Evolutionary conservation across 2,888 invertebrate genomes (phyloP).

Genomic region (Epistrophella euchroma): DNA sequence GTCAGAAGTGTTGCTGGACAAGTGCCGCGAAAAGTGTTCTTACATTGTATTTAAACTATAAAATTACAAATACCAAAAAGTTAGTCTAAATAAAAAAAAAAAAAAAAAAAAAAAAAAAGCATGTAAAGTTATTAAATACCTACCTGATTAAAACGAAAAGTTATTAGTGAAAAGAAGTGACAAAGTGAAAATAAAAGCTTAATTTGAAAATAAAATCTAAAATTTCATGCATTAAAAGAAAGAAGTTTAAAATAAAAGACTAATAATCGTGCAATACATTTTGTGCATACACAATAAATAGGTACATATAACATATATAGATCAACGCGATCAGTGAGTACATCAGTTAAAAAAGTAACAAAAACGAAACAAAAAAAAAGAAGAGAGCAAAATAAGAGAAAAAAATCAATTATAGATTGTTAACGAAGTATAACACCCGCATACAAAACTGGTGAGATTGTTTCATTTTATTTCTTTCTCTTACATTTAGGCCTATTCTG

Average conservation of each 20-base stretch:
- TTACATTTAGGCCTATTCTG: no score
- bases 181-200: background rate
- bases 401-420: no score
- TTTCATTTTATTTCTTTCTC: no score
- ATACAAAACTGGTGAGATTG: no score
- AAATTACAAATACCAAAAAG: background rate
- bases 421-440: no score
- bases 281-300: background rate
- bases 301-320: no score
- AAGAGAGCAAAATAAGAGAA: no score
- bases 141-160: background rate
- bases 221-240: background rate
- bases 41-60: background rate
- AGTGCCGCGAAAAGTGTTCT: no score
- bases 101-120: background rate
- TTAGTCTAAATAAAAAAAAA: background rate
- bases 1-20: no score
- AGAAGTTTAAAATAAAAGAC: background rate
- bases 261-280: background rate
- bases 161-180: no score
- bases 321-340: background rate
- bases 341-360: background rate
- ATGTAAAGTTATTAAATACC: background rate
- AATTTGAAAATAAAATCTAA: background rate
- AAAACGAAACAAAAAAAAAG: background rate